Evolutionary conservation across 2,888 invertebrate genomes (phyloP), one percentile per base, ranked within the genome.

Genomic region (Acanthosepion pharaonis): DNA sequence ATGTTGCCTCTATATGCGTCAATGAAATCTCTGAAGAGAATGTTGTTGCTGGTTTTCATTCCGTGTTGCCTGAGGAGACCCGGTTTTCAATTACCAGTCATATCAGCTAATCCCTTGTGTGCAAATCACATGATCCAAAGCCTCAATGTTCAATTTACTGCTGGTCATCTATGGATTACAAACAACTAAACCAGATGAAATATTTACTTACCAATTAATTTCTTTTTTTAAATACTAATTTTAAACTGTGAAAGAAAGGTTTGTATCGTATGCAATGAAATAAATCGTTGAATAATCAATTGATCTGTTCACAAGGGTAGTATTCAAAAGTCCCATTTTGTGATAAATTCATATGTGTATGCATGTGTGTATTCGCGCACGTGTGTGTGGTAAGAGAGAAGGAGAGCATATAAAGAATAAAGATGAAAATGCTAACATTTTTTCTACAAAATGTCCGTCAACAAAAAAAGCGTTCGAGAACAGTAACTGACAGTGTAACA

Each of bases 61-160:
- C n/a, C n/a, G 78, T 78, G n/a, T 78, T 78, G 78, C 78, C 78
- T 5, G n/a, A 78, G 78, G 78, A 78, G 18, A n/a, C 15, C 3
- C 78, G 78, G n/a, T 78, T 78, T 78, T 78, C 78, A 78, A 78
- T 78, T 78, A 78, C 78, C n/a, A 78, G 78, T 78, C 78, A 78
- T 23, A 78, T 78, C n/a, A 11, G 33, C n/a, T 5, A 78, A 11
- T 78, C 78, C 78, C 78, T 33, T 3, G n/a, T 33, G 78, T 78
- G n/a, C 78, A 78, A n/a, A 33, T n/a, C 78, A 78, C 78, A 11
- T n/a, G n/a, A 78, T 78, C 78, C 78, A 33, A 78, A n/a, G 78
- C n/a, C 78, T n/a, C n/a, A 33, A 33, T 78, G 78, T 33, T 78
- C 33, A n/a, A 78, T 78, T 78, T 78, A 78, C 78, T 78, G n/a